Evolutionary conservation across 2,797 vertebrate genomes (phyloP).

Genomic region (Halcyon smyrnensis): DNA sequence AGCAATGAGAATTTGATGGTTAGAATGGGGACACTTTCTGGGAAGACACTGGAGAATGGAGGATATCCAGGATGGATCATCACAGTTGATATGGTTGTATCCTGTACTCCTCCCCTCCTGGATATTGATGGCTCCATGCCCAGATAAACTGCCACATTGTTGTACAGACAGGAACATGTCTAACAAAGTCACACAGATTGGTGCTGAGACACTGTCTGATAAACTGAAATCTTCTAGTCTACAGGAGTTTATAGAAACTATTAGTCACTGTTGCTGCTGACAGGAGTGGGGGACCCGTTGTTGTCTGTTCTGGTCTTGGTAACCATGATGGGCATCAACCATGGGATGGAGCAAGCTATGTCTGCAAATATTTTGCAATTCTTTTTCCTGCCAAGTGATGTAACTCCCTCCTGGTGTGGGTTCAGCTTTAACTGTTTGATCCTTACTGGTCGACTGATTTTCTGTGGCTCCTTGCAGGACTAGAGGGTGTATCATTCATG

Average conservation of each 20-base stretch:
- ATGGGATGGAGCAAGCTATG: background rate
- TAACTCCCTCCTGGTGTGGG: background rate
- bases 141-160: background rate
- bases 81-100: background rate
- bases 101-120: background rate
- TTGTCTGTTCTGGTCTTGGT: background rate
- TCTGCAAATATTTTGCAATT: background rate
- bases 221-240: background rate
- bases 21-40: background rate
- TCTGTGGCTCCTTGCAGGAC: background rate
- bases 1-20: background rate
- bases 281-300: background rate
- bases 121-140: fast-evolving
- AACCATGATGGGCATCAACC: background rate
- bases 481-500: background rate
- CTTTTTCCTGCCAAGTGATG: background rate
- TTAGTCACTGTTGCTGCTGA: background rate
- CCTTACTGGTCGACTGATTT: background rate
- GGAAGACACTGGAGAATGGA: background rate
- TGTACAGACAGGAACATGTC: background rate
- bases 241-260: background rate
- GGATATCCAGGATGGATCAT: background rate
- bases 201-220: background rate
- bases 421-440: background rate
- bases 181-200: background rate